Evolutionary conservation across 2,113 vertebrate genomes (phyloP).

Genomic region (Microtus pennsylvanicus): DNA sequence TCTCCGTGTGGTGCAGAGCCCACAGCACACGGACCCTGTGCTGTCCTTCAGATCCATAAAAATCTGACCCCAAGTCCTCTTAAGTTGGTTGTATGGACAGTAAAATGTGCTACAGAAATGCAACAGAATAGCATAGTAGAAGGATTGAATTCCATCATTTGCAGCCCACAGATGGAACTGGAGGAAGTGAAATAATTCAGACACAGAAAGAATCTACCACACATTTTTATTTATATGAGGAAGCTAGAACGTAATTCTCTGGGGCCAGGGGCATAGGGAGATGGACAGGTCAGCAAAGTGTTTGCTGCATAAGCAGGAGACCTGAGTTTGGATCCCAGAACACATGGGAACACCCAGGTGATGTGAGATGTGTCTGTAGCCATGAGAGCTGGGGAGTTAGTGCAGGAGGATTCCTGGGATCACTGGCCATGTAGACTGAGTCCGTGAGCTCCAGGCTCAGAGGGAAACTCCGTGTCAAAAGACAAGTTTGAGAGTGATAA

Average conservation of each 20-base stretch:
- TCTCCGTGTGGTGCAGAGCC: rapidly evolving
- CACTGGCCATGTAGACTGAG: background rate
- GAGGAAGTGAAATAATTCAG: background rate
- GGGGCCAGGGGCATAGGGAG: background rate
- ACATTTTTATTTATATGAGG: background rate
- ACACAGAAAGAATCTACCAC: too few species aligned
- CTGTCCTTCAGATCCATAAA: background rate
- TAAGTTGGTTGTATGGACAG: background rate
- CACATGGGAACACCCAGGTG: background rate
- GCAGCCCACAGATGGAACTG: background rate
- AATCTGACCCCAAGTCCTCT: background rate
- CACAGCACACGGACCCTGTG: background rate
- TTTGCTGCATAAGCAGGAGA: background rate
- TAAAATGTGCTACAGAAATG: too few species aligned
- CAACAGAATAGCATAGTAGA: background rate
- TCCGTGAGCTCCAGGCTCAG: rapidly evolving
- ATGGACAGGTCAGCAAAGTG: background rate
- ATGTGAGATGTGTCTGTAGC: background rate
- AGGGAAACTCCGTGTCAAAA: background rate
- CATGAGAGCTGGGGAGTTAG: background rate
- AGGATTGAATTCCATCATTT: background rate
- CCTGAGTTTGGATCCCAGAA: background rate
- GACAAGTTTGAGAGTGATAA: background rate
- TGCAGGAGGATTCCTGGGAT: too few species aligned
- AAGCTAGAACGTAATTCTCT: background rate